Evolutionary conservation across 1,140 invertebrate genomes (phyloP), one percentile per base, ranked within the genome.

Genomic region (Zaprionus gabonicus): DNA sequence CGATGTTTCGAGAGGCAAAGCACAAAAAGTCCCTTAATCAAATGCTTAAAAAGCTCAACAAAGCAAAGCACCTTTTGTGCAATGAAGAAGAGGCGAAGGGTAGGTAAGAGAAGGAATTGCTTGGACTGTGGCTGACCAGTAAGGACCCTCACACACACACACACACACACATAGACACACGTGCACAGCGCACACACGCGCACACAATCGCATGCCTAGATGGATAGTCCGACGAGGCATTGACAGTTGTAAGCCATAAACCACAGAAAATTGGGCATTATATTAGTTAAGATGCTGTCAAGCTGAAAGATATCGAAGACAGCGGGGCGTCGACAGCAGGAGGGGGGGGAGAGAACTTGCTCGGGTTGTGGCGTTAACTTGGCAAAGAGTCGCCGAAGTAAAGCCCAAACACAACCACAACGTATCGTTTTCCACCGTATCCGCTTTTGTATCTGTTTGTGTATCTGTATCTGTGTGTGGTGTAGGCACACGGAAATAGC

Each of bases 261-360:
- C 90, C 88, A 91, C 88, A 88, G 82, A 87, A 91, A 91, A 91
- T 91, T 88, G 90, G 88, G 88, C 85, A 90, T 91, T 91, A 88
- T 91, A 91, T 91, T 91, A 91, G 88, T 91, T 91, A 90, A 91
- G 88, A 88, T 90, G 88, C 88, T 91, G 88, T 91, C 88, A 91
- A 64, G 79, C 79, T 71, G 85, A 85, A 84, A 84, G 84, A 90
- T 90, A 88, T 85, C 75, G 46, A 68, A 63, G 36, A 31, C 38
- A 56, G 41, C 36, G 41, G 2, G 36, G 25, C 3, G 31, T 31
- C 31, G 31, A 34, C 31, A 34, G 9, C 9, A 10, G 0, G 31
- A 9, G 10, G 0, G 57, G 20, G 41, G 3, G 7, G 27, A 49
- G 34, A 53, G 41, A n/a, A 41, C 25, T 57, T 53, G 67, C 34